Evolutionary conservation across 2,113 vertebrate species (phyloP).

Genomic region (Sorex fumeus): DNA sequence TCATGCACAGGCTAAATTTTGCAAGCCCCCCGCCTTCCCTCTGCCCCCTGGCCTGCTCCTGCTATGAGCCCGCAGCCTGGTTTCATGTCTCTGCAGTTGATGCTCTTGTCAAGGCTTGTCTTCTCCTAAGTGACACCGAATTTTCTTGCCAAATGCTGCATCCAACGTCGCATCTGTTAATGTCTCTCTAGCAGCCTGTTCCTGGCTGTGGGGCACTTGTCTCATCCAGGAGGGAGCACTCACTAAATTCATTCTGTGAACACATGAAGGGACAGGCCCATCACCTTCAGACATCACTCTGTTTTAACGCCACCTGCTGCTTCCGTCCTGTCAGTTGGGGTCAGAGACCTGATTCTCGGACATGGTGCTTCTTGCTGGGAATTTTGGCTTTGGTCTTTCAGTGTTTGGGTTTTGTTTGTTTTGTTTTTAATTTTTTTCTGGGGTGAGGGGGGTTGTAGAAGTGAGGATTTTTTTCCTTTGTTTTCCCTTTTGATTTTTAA

Average conservation of each 20-base stretch:
- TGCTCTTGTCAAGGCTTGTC: conserved; percentile 93
- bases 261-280: conserved; percentile 88
- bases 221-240: conserved; percentile 91
- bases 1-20: conserved; percentile 84
- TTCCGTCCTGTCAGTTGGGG: conserved; percentile 87
- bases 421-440: not conserved
- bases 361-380: conserved; percentile 86
- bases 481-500: conserved; percentile 78
- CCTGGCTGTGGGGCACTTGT: conserved; percentile 87
- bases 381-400: not conserved
- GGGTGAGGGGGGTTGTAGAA: not conserved
- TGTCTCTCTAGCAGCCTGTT: conserved; percentile 89
- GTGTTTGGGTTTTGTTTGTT: not conserved
- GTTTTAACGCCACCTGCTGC: conserved; percentile 89
- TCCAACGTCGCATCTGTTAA: conserved; percentile 94
- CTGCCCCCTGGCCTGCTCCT: conserved; percentile 80
- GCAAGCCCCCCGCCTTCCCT: conserved; percentile 78
- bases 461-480: not conserved
- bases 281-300: conserved; percentile 89
- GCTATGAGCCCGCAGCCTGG: conserved; percentile 89
- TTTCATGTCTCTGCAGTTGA: conserved; percentile 91
- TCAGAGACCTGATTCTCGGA: conserved; percentile 91
- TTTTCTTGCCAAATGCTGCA: conserved; percentile 94
- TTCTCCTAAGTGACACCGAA: conserved; percentile 93
- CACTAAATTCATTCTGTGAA: conserved; percentile 88